Evolutionary conservation across 2,888 invertebrate genomes (phyloP).

Genomic region (Oxyscelio sp.): DNA sequence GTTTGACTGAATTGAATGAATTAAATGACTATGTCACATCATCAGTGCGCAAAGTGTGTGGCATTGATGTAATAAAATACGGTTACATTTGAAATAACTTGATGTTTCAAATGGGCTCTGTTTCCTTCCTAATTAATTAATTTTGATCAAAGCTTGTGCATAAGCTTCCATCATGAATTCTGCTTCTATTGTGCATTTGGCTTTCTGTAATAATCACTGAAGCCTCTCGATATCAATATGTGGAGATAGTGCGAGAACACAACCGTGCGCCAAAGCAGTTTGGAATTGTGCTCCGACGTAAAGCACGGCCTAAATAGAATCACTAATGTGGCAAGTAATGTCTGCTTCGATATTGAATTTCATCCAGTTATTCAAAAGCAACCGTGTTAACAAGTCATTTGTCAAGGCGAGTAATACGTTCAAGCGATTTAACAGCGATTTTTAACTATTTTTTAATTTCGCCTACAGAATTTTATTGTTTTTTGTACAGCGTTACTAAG

Average conservation of each 20-base stretch:
- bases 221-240: conserved; percentile 75
- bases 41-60: conserved; percentile 51
- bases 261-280: conserved; percentile 67
- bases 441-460: too few relatives aligned
- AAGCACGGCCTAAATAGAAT: conserved; percentile 73
- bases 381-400: conserved; percentile 69
- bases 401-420: conserved; percentile 57
- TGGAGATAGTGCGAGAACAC: conserved; percentile 68
- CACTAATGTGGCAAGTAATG: conserved; percentile 73
- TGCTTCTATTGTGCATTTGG: conserved; percentile 74
- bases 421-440: conserved; percentile 41
- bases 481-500: too few relatives aligned
- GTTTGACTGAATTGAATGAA: conserved; percentile 56
- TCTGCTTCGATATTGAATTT: conserved; percentile 71
- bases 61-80: conserved; percentile 63
- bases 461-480: too few relatives aligned
- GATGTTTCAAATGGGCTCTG: conserved; percentile 53
- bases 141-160: conserved; percentile 69
- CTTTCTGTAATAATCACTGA: conserved; percentile 74
- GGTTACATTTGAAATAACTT: conserved; percentile 62
- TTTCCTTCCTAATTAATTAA: conserved; percentile 73
- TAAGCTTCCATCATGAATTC: conserved; percentile 71
- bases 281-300: conserved; percentile 65
- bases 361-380: conserved; percentile 64
- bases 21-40: conserved; percentile 64